Percentiles rank a stretch among this genome's conserved stretches.
These are phyloP conservation scores for Phalacrocorax aristotelis DNA, from an alignment of 2,113 vertebrate species.

Conservation along the genomic window DNA sequence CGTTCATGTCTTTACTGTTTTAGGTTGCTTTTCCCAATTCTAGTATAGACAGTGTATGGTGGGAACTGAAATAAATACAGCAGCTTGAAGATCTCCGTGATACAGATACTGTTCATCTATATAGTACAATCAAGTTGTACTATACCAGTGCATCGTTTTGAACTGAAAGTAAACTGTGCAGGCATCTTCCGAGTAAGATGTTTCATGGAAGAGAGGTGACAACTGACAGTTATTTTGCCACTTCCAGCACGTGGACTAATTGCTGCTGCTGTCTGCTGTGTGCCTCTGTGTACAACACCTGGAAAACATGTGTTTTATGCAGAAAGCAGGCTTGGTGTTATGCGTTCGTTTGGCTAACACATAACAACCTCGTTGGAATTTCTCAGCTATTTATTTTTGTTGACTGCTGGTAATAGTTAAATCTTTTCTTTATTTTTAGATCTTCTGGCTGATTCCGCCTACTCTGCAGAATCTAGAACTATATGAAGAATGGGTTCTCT, in stretches of 20 bases:
- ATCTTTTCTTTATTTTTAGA: conserved; percentile 73
- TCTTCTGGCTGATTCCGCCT: conserved; percentile 97
- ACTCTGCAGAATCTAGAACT: conserved; percentile 90
- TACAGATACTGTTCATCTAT: not conserved
- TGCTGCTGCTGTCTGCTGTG: conserved; percentile 11
- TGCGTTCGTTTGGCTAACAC: not conserved
- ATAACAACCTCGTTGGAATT: not conserved
- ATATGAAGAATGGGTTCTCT: conserved; percentile 98
- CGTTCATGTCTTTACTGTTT: not conserved
- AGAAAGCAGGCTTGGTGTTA: not conserved
- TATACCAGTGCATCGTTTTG: not conserved
- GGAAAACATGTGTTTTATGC: not conserved
- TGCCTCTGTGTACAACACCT: not conserved
- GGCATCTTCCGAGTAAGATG: not conserved
- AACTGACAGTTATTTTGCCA: not conserved
- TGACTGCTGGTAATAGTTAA: not conserved
- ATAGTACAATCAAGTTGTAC: not conserved
- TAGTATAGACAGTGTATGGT: not conserved
- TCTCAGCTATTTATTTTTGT: not conserved
- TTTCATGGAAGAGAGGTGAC: not conserved
- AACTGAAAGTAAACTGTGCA: not conserved
- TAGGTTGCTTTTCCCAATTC: not conserved
- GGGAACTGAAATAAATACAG: not conserved
- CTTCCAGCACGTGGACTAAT: not conserved
- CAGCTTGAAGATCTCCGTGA: not conserved